These are phyloP conservation scores for Cyanocitta stelleri DNA, from an alignment of 2,113 vertebrate species.

Conservation along the genomic window DNA sequence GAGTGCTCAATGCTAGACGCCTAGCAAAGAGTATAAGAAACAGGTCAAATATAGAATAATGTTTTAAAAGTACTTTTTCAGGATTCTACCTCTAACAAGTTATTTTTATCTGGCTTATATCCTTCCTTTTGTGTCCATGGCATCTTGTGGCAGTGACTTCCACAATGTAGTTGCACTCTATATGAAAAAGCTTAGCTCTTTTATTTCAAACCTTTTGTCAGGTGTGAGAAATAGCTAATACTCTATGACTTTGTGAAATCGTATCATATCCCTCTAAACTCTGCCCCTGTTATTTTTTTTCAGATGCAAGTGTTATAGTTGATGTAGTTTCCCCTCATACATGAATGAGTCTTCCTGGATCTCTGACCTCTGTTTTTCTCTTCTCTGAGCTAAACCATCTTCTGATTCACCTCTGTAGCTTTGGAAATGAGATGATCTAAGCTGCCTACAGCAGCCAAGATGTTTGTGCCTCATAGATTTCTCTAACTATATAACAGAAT, in stretches of 20 bases:
- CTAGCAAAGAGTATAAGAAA: not conserved
- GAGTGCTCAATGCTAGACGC: not conserved
- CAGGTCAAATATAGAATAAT: not conserved
- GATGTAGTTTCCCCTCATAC: not conserved
- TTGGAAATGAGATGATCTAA: not conserved
- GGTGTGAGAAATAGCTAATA: not conserved
- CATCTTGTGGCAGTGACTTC: not conserved
- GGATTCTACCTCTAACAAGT: not conserved
- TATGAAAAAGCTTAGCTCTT: rapidly evolving
- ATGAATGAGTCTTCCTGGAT: not conserved
- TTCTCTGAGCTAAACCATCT: not conserved
- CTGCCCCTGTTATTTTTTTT: not conserved
- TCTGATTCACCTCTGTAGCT: not conserved
- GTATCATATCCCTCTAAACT: not conserved
- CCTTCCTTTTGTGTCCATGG: not conserved
- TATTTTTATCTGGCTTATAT: not conserved
- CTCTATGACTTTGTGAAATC: not conserved
- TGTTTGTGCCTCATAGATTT: not conserved
- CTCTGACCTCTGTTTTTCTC: not conserved
- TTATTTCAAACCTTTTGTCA: not conserved
- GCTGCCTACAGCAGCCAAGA: not conserved
- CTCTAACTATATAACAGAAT: not conserved
- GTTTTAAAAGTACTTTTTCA: not conserved
- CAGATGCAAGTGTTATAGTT: not conserved
- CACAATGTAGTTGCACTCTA: not conserved